Percentiles rank a stretch among this genome's conserved stretches.
These are phyloP conservation scores for Hyperoplus immaculatus DNA, from an alignment of 2,797 vertebrate genomes.

Conservation along the genomic window DNA sequence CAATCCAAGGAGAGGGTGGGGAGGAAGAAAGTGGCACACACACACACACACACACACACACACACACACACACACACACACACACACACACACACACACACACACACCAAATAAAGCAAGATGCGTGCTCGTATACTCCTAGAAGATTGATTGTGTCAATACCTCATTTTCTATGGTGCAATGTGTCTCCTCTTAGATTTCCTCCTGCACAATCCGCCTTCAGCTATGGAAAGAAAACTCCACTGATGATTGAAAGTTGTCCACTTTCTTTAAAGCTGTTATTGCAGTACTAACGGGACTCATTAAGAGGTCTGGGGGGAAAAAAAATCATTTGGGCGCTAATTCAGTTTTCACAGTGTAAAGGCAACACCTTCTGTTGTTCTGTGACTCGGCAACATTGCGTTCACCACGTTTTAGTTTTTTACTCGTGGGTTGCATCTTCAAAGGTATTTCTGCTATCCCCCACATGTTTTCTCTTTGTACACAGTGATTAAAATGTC, in stretches of 20 bases:
- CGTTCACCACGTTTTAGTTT: neutral
- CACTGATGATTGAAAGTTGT: conserved; percentile 32
- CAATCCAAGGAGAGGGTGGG: conserved; percentile 58
- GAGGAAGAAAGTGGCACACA: neutral
- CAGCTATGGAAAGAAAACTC: conserved; percentile 14
- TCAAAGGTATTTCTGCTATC: neutral
- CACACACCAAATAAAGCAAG: conserved; percentile 41
- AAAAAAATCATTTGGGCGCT: neutral
- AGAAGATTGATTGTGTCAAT: conserved; percentile 82
- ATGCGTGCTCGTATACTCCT: conserved; percentile 52
- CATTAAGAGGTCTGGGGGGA: neutral
- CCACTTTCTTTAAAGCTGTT: neutral
- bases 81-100: conserved; percentile 22
- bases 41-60: too few species aligned
- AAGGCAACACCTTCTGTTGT: neutral
- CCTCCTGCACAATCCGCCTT: conserved; percentile 15
- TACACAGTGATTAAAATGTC: neutral
- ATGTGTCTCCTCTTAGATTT: conserved; percentile 46
- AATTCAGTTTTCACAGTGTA: too few species aligned
- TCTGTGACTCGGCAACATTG: neutral
- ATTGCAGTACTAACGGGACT: neutral
- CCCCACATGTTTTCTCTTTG: neutral
- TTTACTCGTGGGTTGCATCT: neutral
- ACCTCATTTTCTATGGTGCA: conserved; percentile 52
- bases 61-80: neutral